Percentiles rank a stretch among this genome's conserved stretches.
Conservation (phyloP, 2,113 vertebrate species). For the Ranitomeya imitator region DNA sequence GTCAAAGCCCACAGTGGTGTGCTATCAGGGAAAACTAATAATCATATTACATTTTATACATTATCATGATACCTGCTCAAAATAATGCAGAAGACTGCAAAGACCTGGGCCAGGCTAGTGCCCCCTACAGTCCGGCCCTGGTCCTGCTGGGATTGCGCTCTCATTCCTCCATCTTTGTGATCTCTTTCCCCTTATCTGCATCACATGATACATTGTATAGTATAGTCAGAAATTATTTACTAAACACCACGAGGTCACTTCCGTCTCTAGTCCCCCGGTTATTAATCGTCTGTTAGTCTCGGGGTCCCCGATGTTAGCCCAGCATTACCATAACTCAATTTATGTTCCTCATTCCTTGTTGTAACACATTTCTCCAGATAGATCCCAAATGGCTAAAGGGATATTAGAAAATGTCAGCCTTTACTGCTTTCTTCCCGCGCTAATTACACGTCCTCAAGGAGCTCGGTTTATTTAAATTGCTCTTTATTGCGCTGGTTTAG, state of each 20-base stretch:
- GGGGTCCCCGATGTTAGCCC: neutral
- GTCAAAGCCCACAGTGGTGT: too few relatives aligned
- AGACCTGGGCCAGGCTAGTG: too few relatives aligned
- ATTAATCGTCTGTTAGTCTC: constrained; percentile 60
- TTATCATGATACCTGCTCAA: too few relatives aligned
- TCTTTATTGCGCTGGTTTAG: neutral
- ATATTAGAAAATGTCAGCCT: constrained; percentile 41
- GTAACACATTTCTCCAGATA: neutral
- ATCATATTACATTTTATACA: too few relatives aligned
- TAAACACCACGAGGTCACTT: constrained; percentile 62
- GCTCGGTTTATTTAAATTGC: neutral
- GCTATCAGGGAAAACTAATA: too few relatives aligned
- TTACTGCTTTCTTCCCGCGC: neutral
- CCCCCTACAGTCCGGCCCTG: too few relatives aligned
- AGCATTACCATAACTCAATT: constrained; percentile 8
- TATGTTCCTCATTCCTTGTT: constrained; percentile 21
- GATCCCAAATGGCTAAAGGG: constrained; percentile 20
- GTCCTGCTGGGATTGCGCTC: too few relatives aligned
- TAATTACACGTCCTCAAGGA: constrained; percentile 14
- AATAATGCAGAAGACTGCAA: too few relatives aligned
- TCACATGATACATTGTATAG: neutral
- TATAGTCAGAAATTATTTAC: constrained; percentile 54
- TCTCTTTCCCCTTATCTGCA: neutral
- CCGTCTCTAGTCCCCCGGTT: constrained; percentile 59
- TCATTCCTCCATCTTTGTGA: neutral